These are phyloP conservation scores for Caenorhabditis afra DNA, from an alignment of 2,888 invertebrate species.

Conservation along the genomic window DNA sequence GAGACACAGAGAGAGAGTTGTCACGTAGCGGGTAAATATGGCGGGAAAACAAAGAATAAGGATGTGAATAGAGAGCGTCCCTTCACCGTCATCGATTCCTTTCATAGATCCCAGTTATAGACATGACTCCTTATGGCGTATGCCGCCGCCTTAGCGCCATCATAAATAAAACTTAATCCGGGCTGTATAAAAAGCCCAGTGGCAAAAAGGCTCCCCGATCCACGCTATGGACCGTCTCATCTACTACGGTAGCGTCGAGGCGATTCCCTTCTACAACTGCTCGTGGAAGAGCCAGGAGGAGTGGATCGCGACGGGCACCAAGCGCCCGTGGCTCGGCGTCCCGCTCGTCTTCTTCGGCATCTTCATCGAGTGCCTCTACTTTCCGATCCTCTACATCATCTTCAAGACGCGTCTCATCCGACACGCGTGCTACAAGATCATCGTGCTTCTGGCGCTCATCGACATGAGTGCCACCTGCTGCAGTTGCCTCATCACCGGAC, in stretches of 20 bases:
- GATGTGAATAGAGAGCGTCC: too few relatives aligned
- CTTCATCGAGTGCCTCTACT: conserved; percentile 27
- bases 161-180: too few relatives aligned
- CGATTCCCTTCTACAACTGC: conserved; percentile 49
- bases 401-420: conserved; percentile 18
- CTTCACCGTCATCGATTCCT: too few relatives aligned
- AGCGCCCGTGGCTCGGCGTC: conserved; percentile 35
- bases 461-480: conserved; percentile 38
- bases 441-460: conserved; percentile 13
- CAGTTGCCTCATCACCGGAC: conserved; percentile 31
- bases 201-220: too few relatives aligned
- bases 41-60: too few relatives aligned
- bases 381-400: conserved; percentile 31
- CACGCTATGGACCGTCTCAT: conserved; percentile 41
- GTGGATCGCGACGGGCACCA: conserved; percentile 27
- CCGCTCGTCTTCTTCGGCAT: conserved; percentile 25
- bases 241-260: conserved; percentile 35
- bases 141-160: too few relatives aligned
- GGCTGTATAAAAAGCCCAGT: too few relatives aligned
- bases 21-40: too few relatives aligned
- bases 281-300: conserved; percentile 12
- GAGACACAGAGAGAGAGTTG: too few relatives aligned
- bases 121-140: too few relatives aligned
- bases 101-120: too few relatives aligned
- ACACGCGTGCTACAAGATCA: conserved; percentile 38